A percentile compares a stretch with the other conserved stretches of the same genome.
phyloP scores from a whole-genome alignment of 2,113 vertebrate species.

The Anarrhichthys ocellatus region DNA sequence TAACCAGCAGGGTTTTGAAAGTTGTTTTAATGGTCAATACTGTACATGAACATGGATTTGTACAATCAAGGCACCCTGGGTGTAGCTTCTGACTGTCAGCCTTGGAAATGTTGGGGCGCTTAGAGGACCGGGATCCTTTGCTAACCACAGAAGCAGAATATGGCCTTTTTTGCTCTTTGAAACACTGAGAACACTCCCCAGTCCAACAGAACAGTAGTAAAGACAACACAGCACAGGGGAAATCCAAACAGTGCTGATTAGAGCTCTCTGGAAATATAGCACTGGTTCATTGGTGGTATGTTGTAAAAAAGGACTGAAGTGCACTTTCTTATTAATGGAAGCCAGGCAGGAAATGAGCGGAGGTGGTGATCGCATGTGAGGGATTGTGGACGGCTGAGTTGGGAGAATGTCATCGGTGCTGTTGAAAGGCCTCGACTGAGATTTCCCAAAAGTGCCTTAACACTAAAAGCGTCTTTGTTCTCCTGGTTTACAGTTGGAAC shows the following conservation, averaged over 20 bases:
- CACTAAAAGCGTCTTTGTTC: constrained; percentile 66
- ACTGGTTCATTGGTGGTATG: constrained; percentile 56
- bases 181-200: constrained; percentile 37
- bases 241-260: constrained; percentile 81
- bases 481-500: constrained; percentile 16
- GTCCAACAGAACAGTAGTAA: constrained; percentile 64
- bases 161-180: constrained; percentile 61
- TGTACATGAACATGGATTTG: constrained; percentile 90
- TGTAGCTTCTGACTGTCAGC: constrained; percentile 76
- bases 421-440: constrained; percentile 30
- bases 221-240: constrained; percentile 70
- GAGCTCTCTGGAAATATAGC: constrained; percentile 64
- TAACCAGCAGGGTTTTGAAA: constrained; percentile 97
- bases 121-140: constrained; percentile 77
- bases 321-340: constrained; percentile 78
- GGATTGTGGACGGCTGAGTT: constrained; percentile 31
- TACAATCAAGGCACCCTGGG: constrained; percentile 89
- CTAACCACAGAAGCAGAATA: constrained; percentile 82
- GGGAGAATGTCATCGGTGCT: constrained; percentile 35
- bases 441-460: constrained; percentile 64
- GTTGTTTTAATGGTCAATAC: constrained; percentile 90
- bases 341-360: constrained; percentile 76
- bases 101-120: constrained; percentile 64
- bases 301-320: constrained; percentile 72
- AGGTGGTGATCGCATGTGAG: constrained; percentile 60